Base-by-base conservation (phyloP, 2,797 vertebrate species). In the Lophotriccus pileatus region DNA sequence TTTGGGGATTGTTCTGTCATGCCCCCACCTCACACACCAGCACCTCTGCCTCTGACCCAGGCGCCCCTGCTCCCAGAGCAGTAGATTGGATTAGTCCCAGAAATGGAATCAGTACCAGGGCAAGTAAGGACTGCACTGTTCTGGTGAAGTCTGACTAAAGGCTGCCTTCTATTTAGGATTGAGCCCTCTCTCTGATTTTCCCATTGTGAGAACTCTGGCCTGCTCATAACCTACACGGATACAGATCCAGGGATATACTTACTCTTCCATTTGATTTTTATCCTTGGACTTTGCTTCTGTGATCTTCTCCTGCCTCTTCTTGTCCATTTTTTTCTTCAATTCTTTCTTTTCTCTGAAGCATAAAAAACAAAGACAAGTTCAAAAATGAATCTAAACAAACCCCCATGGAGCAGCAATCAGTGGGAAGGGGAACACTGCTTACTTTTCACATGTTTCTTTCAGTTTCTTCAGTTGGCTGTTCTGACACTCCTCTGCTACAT, bases 291-390 rank as follows among this genome's bases (percentile, higher is more conserved):
- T 99, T 18, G 98, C 99, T 93, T 99, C 99, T 10, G 98, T 99
- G 89, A 99, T 99, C 97, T 99, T 99, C 96, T 99, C 99, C 95
- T 99, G 99, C 46, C 99, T 98, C 93, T 99, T 99, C 96, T 99
- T 99, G 96, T 99, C 99, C 99, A 99, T 99, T 97, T 98, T 99
- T 97, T 99, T 99, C 97, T 99, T 99, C 49, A 99, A 87, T 37
- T 99, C 99, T 87, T 99, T 99, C 97, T 99, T 99, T 96, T 99
- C 99, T 97, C 99, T 99, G 55, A 96, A 87, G 78, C 68, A 86
- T 53, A 89, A 84, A 63, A 93, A 80, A 50, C 7, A 91, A 95
- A 74, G 49, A 24, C 12, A 28, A 80, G 23, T 72, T 91, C 70
- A 90, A 64, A 12, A 83, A 83, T 32, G 5, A 23, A 76, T 12